Base-by-base conservation (phyloP, 2,113 vertebrate genomes). In the Aegypius monachus region DNA sequence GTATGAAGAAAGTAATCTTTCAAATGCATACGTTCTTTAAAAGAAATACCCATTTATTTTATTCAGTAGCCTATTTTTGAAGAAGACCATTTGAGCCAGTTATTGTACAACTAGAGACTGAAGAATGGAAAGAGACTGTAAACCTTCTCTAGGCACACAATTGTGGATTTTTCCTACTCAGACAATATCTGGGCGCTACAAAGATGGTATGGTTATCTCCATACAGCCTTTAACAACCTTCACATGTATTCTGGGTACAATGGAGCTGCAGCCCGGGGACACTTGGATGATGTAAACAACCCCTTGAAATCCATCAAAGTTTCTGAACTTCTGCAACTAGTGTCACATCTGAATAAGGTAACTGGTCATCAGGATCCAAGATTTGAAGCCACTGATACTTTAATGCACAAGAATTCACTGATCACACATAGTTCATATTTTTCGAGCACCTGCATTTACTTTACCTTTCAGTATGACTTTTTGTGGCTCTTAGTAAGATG, bases 231-330 rank as follows among this genome's bases (percentile, higher is more conserved):
- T 70, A 34, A 38, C 47, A 75, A 10, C n/a, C n/a, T 72, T 70
- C 31, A 21, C 9, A 0, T 82, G 6, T 48, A 13, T 50, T 86
- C 65, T 68, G 56, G 2, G 7, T 58, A 12, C 10, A 34, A 1
- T 21, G 43, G 58, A 61, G 11, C 15, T 77, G 40, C 52, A 75
- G 6, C 32, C 25, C 0, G 0, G 40, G 52, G 17, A 42, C 0
- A 5, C 43, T 17, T 67, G 48, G 27, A 3, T 62, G 45, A 19
- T 59, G 36, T 27, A 50, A 90, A 77, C 22, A 38, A 13, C 23
- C 21, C 18, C 16, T 77, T 42, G 36, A 82, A 86, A 88, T 16
- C 23, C 32, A n/a, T 88, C 31, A 25, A 34, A 40, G 25, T 70
- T 75, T 78, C 66, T 81, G 34, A 88, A 53, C 34, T 31, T 80